Conservation (phyloP, 2,888 invertebrate species). For the Pachliopta kotzebuea region DNA sequence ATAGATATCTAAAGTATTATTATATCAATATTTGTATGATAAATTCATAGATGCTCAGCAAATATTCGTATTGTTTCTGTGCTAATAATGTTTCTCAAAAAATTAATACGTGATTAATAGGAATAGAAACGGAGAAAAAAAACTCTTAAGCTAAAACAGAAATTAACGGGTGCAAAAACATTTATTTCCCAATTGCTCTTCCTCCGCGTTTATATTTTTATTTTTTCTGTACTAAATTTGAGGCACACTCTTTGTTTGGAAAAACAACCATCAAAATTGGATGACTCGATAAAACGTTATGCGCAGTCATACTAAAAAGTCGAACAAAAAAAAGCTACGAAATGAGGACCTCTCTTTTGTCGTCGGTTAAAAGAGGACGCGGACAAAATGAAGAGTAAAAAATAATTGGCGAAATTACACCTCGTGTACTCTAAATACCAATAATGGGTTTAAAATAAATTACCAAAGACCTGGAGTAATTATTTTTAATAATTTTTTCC, state of each 20-base stretch:
- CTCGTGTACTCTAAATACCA: too few species aligned
- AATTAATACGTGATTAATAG: background rate
- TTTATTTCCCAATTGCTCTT: too few species aligned
- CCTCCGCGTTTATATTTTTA: background rate
- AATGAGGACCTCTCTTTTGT: background rate
- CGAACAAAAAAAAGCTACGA: background rate
- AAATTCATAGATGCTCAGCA: background rate
- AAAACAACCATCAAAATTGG: background rate
- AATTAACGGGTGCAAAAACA: background rate
- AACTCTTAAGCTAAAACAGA: background rate
- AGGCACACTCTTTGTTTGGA: background rate
- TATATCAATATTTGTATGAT: background rate
- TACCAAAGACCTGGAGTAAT: too few species aligned
- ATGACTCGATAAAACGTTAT: background rate
- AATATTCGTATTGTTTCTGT: background rate
- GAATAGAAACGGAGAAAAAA: background rate
- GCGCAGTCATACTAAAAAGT: background rate
- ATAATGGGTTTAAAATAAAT: too few species aligned
- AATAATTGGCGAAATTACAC: too few species aligned
- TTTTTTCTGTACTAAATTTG: background rate
- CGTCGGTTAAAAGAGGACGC: background rate
- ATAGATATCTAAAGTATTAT: constrained; percentile 27
- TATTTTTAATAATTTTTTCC: too few species aligned
- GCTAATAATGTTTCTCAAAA: background rate
- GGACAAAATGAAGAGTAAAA: too few species aligned